Percentiles rank a stretch among this genome's conserved stretches.
Conservation (phyloP, 92 coral and sea anemone species). For the Virgularia gustaviana region DNA sequence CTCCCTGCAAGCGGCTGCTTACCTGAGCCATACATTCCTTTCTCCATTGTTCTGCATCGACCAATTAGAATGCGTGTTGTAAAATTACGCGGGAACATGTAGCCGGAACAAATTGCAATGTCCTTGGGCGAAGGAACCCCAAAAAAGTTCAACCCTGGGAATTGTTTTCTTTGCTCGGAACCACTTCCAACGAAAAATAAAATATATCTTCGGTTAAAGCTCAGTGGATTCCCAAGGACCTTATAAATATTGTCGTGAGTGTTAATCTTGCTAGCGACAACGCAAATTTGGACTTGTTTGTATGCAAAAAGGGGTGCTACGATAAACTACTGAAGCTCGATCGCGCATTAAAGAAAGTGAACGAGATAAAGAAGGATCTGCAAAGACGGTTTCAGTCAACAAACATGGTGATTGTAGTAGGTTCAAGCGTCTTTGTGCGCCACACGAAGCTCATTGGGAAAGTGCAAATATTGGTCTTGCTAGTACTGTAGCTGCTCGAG, state of each 20-base stretch:
- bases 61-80: too few species aligned
- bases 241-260: not conserved
- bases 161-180: not conserved
- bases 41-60: too few species aligned
- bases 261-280: not conserved
- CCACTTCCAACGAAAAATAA: not conserved
- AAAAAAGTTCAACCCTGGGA: not conserved
- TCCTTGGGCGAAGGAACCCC: not conserved
- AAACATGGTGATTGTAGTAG: not conserved
- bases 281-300: not conserved
- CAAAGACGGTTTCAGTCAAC: not conserved
- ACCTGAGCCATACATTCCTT: too few species aligned
- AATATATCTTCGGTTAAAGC: not conserved
- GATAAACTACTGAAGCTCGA: not conserved
- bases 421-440: not conserved
- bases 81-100: too few species aligned
- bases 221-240: not conserved
- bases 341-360: not conserved
- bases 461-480: too few species aligned
- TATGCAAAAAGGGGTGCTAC: not conserved
- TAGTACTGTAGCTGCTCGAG: too few species aligned
- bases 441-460: too few species aligned
- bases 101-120: not conserved
- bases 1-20: too few species aligned
- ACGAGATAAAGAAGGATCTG: not conserved